A percentile compares a stretch with the other conserved stretches of the same genome.
These are phyloP conservation scores for Rhynchophorus ferrugineus DNA, from an alignment of 1,140 invertebrate species.

Conservation along the genomic window DNA sequence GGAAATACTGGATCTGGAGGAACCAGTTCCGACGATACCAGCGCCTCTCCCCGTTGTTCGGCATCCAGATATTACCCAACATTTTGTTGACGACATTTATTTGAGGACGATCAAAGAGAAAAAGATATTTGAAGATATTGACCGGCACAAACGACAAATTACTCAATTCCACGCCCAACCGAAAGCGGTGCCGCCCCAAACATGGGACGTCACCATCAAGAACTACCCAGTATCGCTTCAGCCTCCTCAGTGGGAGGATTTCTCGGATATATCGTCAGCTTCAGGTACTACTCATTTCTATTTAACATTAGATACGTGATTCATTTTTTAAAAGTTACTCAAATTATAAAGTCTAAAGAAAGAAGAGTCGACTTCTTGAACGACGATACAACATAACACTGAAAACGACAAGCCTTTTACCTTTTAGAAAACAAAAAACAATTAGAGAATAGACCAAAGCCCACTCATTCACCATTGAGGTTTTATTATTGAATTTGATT, in stretches of 20 bases:
- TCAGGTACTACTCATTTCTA: slow-evolving; percentile 41
- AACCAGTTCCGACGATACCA: slow-evolving; percentile 55
- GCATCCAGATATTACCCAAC: slow-evolving; percentile 66
- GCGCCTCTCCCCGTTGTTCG: slow-evolving; percentile 60
- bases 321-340: no score
- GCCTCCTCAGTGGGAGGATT: slow-evolving; percentile 74
- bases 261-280: slow-evolving; percentile 72
- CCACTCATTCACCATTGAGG: no score
- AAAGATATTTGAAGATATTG: slow-evolving; percentile 81
- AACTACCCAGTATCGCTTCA: slow-evolving; percentile 66
- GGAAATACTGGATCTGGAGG: slow-evolving; percentile 58
- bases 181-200: slow-evolving; percentile 48
- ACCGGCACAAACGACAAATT: slow-evolving; percentile 68
- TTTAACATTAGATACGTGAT: neutral
- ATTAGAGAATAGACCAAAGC: no score
- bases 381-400: no score
- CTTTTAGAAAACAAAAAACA: no score
- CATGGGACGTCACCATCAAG: slow-evolving; percentile 74
- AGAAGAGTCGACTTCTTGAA: no score
- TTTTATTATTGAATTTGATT: no score
- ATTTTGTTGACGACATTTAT: slow-evolving; percentile 80
- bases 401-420: no score
- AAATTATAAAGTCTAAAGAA: no score
- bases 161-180: slow-evolving; percentile 64
- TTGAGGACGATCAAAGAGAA: slow-evolving; percentile 76